Evolutionary conservation across 1,140 invertebrate genomes (phyloP), one percentile per base, ranked within the genome.

Genomic region (Matsumurasca onukii): DNA sequence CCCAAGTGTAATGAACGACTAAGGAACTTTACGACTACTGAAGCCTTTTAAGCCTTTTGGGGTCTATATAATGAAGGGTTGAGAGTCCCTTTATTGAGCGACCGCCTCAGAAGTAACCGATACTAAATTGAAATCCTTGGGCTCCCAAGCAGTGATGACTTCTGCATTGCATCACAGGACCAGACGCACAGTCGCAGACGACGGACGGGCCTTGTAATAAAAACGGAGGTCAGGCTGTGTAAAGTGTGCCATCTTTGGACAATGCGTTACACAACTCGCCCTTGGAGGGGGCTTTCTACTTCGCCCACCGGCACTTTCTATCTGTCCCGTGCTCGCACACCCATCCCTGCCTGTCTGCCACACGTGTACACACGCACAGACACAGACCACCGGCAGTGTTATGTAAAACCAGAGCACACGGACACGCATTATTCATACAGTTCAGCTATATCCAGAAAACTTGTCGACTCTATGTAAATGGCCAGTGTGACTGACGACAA

Each of bases 231-330:
- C 39, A n/a, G 49, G 24, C 17, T 51, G 49, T 51, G 49, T 51
- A 51, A 51, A 51, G 49, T 51, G 49, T 51, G 49, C 49, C 49
- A 51, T 51, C 49, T 51, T 51, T 51, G 49, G 49, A 51, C 49
- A 51, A 51, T 51, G 49, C 49, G 49, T 51, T 51, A 51, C 49
- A 22, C 49, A 51, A 51, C 3, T n/a, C 5, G 5, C 49, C 49
- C n/a, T 51, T 45, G 34, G 49, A 3, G n/a, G 49, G n/a, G 49
- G 49, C 49, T 51, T 51, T 51, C 49, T 51, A 51, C 49, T 51
- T 51, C 49, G 49, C 49, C 49, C 49, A 51, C 49, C 49, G 49
- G n/a, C 49, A 22, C 49, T 51, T 51, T 51, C 49, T 51, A 51
- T 20, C 17, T 20, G 17, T 5, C 17, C 3, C 49, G 49, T 22